A percentile compares a stretch with the other conserved stretches of the same genome.
phyloP scores from a whole-genome alignment of 2,888 invertebrate genomes.

The Caenorhabditis afra region DNA sequence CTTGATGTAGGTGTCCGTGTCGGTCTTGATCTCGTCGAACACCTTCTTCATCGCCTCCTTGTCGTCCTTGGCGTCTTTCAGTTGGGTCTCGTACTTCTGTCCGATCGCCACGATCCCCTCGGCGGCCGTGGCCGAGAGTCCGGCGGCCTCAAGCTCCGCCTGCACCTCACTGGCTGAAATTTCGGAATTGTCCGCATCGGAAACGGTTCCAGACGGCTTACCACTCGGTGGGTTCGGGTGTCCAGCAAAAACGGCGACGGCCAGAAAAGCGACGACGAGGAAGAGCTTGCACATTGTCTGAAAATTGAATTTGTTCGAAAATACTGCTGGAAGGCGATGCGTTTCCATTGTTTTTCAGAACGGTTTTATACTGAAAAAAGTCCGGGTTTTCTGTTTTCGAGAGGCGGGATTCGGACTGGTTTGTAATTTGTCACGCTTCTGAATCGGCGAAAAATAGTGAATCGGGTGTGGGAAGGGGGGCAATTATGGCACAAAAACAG shows the following conservation, averaged over 20 bases:
- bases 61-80: conserved; percentile 23
- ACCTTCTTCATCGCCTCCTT: conserved; percentile 23
- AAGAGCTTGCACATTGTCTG: conserved; percentile 34
- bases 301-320: too few species aligned
- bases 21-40: conserved; percentile 35
- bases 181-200: too few species aligned
- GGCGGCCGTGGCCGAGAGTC: conserved; percentile 21
- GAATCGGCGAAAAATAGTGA: conserved; percentile 17
- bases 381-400: conserved; percentile 1
- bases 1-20: conserved; percentile 41
- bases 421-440: conserved; percentile 27
- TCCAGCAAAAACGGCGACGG: conserved; percentile 21
- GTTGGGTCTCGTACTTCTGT: conserved; percentile 39
- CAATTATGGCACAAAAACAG: conserved; percentile 43
- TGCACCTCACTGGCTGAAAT: conserved; percentile 38
- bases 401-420: conserved; percentile 38
- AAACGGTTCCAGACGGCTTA: background rate
- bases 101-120: conserved; percentile 23
- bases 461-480: background rate
- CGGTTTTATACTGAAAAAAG: conserved; percentile 14
- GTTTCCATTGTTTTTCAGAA: conserved; percentile 5
- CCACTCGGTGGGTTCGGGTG: conserved; percentile 33
- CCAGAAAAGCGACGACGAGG: conserved; percentile 32
- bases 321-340: too few species aligned
- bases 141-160: conserved; percentile 26